Base-by-base conservation (phyloP, 2,888 invertebrate species). In the Microctonus hyperodae region DNA sequence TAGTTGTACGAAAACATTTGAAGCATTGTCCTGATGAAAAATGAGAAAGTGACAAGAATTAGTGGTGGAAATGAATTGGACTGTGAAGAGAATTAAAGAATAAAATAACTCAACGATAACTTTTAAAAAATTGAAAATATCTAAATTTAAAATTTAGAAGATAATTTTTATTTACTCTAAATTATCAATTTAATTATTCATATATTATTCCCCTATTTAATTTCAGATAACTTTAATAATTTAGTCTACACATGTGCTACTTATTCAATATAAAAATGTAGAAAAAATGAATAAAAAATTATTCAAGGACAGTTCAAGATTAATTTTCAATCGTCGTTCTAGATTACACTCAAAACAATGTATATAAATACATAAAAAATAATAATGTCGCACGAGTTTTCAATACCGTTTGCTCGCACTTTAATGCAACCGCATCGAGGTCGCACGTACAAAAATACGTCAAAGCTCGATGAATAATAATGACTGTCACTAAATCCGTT, bases 381-480 rank as follows among this genome's bases (percentile, higher is more conserved):
- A 59, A 53, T 51, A 33, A 63, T 68, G 59, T 64, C 57, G 61
- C 40, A 40, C 31, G 48, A 44, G 40, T 55, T 56, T 22, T 40
- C 33, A 51, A 67, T 72, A 69, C 70, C 70, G 70, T 67, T 69
- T 37, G 66, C 69, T 69, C 66, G 44, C 61, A 68, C 67, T 70
- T 69, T 69, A 68, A 68, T 48, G 28, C 25, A 13, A 66, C 60
- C 62, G 53, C 69, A 72, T 67, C 66, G 72, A 66, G 71, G 71
- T 64, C 70, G 69, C 72, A 72, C 71, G 72, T 72, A 70, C 63
- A n/a, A 9, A 16, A 37, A 70, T 53, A 69, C 64, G 66, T 68
- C 66, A 66, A 71, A 67, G 57, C 58, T 64, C 51, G 16, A 65
- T 71, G 72, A 72, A 72, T 71, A 71, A 69, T 68, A 72, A 71